Conservation (phyloP, 2,797 vertebrate genomes). For the Carcharodon carcharias region DNA sequence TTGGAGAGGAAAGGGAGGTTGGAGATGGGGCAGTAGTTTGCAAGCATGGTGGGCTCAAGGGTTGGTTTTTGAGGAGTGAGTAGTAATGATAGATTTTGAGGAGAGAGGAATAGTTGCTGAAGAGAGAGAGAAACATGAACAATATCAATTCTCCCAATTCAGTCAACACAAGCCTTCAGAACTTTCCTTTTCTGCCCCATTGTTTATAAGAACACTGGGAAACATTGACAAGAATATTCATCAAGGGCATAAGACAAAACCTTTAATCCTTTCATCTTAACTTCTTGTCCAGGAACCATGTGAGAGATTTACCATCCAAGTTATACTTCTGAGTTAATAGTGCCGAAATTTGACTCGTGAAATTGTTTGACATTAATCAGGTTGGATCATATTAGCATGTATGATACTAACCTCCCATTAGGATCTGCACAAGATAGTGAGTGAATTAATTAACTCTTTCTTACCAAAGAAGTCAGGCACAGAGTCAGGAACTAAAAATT, state of each 20-base stretch:
- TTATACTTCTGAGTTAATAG: background rate
- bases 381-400: background rate
- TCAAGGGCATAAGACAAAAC: slow-evolving; percentile 31
- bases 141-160: slow-evolving; percentile 25
- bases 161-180: slow-evolving; percentile 34
- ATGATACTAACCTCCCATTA: background rate
- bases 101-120: background rate
- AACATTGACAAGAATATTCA: slow-evolving; percentile 39
- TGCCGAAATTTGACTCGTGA: background rate
- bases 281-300: background rate
- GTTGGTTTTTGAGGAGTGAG: background rate
- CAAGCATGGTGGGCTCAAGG: background rate
- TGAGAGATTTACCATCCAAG: background rate
- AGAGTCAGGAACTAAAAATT: background rate
- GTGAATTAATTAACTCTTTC: background rate
- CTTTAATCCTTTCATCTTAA: background rate
- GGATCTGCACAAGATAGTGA: background rate
- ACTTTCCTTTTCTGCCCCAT: slow-evolving; percentile 43
- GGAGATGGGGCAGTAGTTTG: background rate
- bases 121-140: background rate
- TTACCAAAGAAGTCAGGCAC: background rate
- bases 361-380: background rate
- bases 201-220: slow-evolving; percentile 40
- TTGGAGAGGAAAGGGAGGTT: background rate
- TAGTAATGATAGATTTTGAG: background rate